Evolutionary conservation across 2,113 vertebrate genomes (phyloP).

Genomic region (Apeltes quadracus): DNA sequence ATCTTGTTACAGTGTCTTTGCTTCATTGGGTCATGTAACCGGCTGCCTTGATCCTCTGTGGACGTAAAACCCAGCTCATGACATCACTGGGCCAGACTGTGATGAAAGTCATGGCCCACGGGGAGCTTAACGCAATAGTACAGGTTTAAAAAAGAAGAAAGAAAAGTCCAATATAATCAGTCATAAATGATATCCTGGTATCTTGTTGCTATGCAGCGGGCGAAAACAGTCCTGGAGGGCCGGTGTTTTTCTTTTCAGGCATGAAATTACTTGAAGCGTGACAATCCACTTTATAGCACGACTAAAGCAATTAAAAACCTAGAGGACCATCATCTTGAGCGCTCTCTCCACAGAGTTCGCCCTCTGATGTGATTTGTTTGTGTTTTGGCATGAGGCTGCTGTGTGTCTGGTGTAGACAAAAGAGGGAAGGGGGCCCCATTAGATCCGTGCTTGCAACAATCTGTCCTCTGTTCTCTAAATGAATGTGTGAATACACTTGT

Average conservation of each 20-base stretch:
- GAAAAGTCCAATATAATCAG: background rate
- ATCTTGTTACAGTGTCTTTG: slow-evolving; percentile 42
- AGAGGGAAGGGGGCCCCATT: slow-evolving; percentile 54
- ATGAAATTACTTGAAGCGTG: background rate
- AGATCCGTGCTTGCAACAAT: slow-evolving; percentile 60
- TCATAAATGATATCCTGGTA: background rate
- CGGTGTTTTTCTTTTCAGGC: background rate
- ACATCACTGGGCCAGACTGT: background rate
- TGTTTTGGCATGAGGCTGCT: slow-evolving; percentile 44
- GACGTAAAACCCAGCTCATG: slow-evolving; percentile 21
- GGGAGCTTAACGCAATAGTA: slow-evolving; percentile 1
- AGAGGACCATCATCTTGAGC: background rate
- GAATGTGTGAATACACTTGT: slow-evolving; percentile 56
- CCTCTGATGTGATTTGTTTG: slow-evolving; percentile 40
- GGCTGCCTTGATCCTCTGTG: slow-evolving; percentile 37
- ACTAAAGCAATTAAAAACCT: background rate
- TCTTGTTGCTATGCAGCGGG: background rate
- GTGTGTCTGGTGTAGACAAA: slow-evolving; percentile 59
- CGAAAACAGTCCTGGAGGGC: background rate
- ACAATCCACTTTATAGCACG: background rate
- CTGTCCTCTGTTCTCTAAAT: slow-evolving; percentile 61
- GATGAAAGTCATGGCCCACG: background rate
- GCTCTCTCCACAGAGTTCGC: background rate
- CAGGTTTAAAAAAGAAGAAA: background rate
- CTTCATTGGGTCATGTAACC: slow-evolving; percentile 55